Conservation (phyloP, 2,113 vertebrate species). For the Ptyas mucosa region DNA sequence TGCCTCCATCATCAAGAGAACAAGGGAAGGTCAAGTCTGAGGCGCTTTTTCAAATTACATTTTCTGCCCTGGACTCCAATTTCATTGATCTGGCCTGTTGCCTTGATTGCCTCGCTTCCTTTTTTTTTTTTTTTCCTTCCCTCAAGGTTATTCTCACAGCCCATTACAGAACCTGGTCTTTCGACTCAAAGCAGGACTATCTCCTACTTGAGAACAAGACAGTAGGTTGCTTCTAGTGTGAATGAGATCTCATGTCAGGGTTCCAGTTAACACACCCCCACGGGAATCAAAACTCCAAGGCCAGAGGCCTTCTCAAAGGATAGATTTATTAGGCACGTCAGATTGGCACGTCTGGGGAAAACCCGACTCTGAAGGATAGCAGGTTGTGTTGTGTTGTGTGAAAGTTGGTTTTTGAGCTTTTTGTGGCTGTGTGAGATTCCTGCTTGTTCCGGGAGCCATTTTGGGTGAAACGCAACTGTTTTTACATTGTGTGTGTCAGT, state of each 20-base stretch:
- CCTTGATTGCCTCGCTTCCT: not conserved
- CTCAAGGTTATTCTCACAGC: not conserved
- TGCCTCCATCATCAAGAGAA: not conserved
- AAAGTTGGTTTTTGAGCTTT: too few species aligned
- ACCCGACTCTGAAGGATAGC: too few species aligned
- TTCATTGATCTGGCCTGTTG: not conserved
- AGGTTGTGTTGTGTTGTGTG: too few species aligned
- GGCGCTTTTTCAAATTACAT: not conserved
- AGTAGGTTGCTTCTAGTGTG: not conserved
- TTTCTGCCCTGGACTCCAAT: not conserved
- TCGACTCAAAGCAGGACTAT: not conserved
- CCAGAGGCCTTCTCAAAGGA: too few species aligned
- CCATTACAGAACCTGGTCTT: not conserved
- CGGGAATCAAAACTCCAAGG: too few species aligned
- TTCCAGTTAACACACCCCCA: too few species aligned
- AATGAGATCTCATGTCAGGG: not conserved
- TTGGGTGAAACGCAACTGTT: too few species aligned
- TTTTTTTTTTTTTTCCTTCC: fast-evolving
- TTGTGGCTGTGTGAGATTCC: too few species aligned
- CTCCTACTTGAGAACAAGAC: not conserved
- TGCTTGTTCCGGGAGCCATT: too few species aligned
- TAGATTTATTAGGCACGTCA: too few species aligned
- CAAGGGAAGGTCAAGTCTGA: not conserved
- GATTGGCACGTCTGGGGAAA: too few species aligned
- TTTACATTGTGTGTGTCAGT: too few species aligned